Evolutionary conservation across 2,797 vertebrate genomes (phyloP).

Genomic region (Otolemur crassicaudatus): DNA sequence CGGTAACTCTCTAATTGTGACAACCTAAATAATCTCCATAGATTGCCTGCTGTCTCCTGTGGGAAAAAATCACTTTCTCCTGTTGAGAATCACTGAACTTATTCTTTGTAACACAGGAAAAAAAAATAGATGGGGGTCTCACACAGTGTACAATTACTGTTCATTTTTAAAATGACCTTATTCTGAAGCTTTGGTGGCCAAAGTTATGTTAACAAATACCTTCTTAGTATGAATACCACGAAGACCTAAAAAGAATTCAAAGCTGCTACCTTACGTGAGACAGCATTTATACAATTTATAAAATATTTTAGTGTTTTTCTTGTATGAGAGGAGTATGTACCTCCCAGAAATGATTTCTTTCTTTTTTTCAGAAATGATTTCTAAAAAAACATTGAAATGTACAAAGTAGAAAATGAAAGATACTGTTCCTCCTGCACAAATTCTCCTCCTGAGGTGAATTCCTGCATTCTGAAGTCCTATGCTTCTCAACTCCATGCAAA

Average conservation of each 20-base stretch:
- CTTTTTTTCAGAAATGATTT: background rate
- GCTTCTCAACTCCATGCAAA: background rate
- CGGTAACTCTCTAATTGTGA: background rate
- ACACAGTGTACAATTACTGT: background rate
- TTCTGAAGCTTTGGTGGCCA: background rate
- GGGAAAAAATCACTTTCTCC: background rate
- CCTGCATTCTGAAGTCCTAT: background rate
- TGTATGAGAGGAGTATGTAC: background rate
- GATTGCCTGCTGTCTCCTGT: background rate
- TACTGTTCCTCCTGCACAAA: fast-evolving
- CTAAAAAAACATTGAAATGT: background rate
- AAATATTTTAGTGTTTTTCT: background rate
- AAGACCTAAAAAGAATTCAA: background rate
- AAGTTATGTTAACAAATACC: background rate
- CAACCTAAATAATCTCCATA: no score
- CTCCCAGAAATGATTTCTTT: background rate
- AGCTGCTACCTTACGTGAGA: background rate
- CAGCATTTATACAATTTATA: background rate
- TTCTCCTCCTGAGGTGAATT: background rate
- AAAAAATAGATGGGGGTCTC: background rate
- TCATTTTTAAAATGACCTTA: background rate
- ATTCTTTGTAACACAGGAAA: background rate
- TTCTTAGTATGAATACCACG: fast-evolving
- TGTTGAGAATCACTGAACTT: background rate
- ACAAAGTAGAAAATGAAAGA: background rate